Evolutionary conservation across 2,797 vertebrate species (phyloP), one percentile per base, ranked within the genome.

Genomic region (Cyprinodon diabolis): DNA sequence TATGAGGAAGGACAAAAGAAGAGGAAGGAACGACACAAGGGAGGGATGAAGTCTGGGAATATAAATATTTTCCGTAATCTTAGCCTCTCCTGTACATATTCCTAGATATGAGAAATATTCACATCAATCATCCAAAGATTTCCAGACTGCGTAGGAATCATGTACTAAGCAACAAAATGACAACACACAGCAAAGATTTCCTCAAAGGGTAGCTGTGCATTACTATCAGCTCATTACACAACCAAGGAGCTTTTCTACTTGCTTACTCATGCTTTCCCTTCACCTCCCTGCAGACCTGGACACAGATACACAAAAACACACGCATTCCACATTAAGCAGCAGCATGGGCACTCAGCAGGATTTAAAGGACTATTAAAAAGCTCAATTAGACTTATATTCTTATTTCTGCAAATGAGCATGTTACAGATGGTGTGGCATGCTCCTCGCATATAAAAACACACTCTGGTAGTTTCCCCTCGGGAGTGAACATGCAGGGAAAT

Each of bases 281-380:
- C 77, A 68, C 79, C 48, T 90, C 87, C 85, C 83, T 84, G 75
- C 72, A 84, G 86, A 83, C 75, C 49, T 49, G 49, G 68, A 76
- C 70, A 56, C 62, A 75, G 62, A 72, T 48, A 68, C n/a, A 68
- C 45, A 75, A 63, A 60, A 67, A 73, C 63, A 48, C 48, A 65
- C 49, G 63, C 70, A 78, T 75, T 82, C 69, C 37, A 76, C 77
- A 90, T 89, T 89, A 86, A 76, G 84, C 72, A 89, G 74, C 87
- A 91, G 86, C 87, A 86, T 83, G 89, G 76, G 83, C 19, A 30
- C 90, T 76, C 92, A 89, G 92, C 87, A 85, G 90, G 89, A 93
- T 89, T 91, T 88, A 91, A 90, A 90, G 89, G 84, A 90, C 92
- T 93, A 93, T 92, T 91, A 91, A 90, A 93, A 90, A 90, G 78